Percentiles rank a stretch among this genome's conserved stretches.
Conservation (phyloP, 2,113 vertebrate genomes). For the Oenanthe melanoleuca region DNA sequence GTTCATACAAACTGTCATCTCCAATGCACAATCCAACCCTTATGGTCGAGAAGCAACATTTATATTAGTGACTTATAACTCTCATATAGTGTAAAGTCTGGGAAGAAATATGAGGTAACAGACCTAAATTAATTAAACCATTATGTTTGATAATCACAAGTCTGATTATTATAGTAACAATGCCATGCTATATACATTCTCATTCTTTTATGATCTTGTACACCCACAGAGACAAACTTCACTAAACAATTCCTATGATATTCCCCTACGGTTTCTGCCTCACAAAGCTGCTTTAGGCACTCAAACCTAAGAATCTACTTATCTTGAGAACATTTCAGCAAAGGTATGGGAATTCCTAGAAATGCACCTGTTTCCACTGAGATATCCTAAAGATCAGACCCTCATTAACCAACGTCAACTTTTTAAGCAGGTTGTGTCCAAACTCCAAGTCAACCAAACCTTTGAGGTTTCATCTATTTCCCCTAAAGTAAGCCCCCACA, state of each 20-base stretch:
- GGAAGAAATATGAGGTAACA: neutral
- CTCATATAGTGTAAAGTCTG: neutral
- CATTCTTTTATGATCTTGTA: neutral
- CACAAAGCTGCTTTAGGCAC: neutral
- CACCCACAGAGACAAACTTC: neutral
- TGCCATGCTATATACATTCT: neutral
- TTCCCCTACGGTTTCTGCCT: neutral
- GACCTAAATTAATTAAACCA: neutral
- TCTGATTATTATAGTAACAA: neutral
- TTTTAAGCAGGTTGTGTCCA: neutral
- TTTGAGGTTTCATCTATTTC: neutral
- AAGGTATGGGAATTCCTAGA: neutral
- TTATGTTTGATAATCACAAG: neutral
- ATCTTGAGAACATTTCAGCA: neutral
- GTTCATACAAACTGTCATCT: neutral
- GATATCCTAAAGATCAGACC: neutral
- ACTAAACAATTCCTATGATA: neutral
- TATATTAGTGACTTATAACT: neutral
- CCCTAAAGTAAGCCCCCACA: neutral
- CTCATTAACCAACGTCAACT: neutral
- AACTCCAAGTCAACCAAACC: neutral
- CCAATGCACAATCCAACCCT: neutral
- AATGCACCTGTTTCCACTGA: neutral
- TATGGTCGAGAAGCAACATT: neutral
- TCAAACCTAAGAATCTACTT: neutral